Base-by-base conservation (phyloP, 2,888 invertebrate species). In the Dendrolimus houi region DNA sequence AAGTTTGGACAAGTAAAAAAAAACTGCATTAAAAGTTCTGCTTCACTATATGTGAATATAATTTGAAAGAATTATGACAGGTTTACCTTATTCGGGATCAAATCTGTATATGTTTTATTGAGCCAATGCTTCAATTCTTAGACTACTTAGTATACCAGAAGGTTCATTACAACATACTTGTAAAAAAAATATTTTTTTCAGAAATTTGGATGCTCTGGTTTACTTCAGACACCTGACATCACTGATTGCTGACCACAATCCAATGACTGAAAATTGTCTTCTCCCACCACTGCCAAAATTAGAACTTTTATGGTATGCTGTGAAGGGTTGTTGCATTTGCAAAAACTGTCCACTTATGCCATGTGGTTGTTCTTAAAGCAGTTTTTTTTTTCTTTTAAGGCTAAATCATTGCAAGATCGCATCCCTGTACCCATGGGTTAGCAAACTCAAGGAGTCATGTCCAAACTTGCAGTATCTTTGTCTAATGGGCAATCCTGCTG, bases 401-500 rank as follows among this genome's bases (percentile, higher is more conserved):
- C 80, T 94, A 60, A 94, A 94, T 70, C 92, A 93, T 65, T 94
- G 94, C 71, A 92, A 93, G 68, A 92, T 94, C 58, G 74, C 82
- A 14, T 88, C 89, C 10, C 77, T 97, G 6, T 94, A 94, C 79
- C 94, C 94, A 12, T 96, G 95, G 93, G 92, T 95, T 57, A 92
- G 93, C 62, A 93, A 93, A 70, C 86, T 96, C 60, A 92, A 93
- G 64, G 88, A 92, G 54, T 93, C 95, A 1, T 94, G 95, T 65
- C 95, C 97, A 0, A 93, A 94, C 68, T 82, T 97, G 41, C 92
- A 92, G 69, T 94, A 94, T 75, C 83, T 97, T 0, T 96, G 96
- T 13, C 88, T 96, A 59, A 96, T 97, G 96, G 96, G 96, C 17
- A 97, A 97, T 81, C 93, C 94, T 0, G 96, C 95, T 0, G 95